Percentiles rank a stretch among this genome's conserved stretches.
phyloP scores from a whole-genome alignment of 23 tunicate species.

The Oikopleura dioica region DNA sequence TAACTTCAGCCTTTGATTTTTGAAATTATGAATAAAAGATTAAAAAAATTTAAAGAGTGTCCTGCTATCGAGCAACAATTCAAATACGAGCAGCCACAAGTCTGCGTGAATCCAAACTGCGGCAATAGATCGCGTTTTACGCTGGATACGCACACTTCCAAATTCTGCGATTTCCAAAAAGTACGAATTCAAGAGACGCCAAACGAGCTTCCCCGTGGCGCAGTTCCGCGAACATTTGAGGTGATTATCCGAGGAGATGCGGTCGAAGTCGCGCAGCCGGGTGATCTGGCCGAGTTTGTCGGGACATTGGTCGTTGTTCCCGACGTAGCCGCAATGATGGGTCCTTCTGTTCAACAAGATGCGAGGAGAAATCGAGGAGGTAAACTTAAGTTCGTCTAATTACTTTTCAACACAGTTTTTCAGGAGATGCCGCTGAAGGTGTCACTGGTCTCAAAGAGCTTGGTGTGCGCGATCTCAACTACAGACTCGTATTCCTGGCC shows the following conservation, averaged over 20 bases:
- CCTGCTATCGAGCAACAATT: slow-evolving; percentile 87
- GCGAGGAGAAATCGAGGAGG: slow-evolving; percentile 17
- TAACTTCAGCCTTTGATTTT: too few relatives aligned
- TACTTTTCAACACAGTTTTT: background rate
- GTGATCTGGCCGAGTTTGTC: slow-evolving; percentile 67
- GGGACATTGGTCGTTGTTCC: slow-evolving; percentile 85
- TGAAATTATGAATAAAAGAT: too few relatives aligned
- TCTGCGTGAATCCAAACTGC: slow-evolving; percentile 74
- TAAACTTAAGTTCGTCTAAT: background rate
- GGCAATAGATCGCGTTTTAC: slow-evolving; percentile 61
- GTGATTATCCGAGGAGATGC: slow-evolving; percentile 76
- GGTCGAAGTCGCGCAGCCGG: slow-evolving; percentile 87
- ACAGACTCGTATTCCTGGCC: slow-evolving; percentile 70
- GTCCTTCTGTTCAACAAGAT: slow-evolving; percentile 20
- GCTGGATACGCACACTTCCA: slow-evolving; percentile 52
- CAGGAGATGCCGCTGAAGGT: slow-evolving; percentile 44
- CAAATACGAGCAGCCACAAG: slow-evolving; percentile 77
- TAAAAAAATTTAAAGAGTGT: too few relatives aligned
- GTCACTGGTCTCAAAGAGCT: slow-evolving; percentile 60
- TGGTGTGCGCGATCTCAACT: slow-evolving; percentile 78
- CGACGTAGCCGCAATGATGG: slow-evolving; percentile 55
- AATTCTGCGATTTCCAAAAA: slow-evolving; percentile 86
- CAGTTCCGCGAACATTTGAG: slow-evolving; percentile 80
- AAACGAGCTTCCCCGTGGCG: slow-evolving; percentile 74
- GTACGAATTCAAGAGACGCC: slow-evolving; percentile 82